Base-by-base conservation (phyloP, 2,888 invertebrate species). In the Alsophila aescularia region DNA sequence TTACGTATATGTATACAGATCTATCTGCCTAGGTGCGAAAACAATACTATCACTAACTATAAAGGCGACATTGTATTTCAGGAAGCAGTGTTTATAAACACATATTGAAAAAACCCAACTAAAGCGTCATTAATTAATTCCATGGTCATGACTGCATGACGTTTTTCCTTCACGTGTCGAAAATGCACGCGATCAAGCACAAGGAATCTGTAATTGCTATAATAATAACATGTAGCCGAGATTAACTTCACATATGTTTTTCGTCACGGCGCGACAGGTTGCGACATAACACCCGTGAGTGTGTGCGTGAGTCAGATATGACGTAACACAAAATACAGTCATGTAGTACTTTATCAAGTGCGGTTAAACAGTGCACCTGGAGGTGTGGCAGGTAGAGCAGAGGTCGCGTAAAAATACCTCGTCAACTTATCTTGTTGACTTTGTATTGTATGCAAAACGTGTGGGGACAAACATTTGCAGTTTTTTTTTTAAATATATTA, bases 371-470 rank as follows among this genome's bases (percentile, higher is more conserved):
- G 29, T 29, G 29, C n/a, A 29, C 9, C n/a, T 13, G 21, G 34
- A 43, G 34, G 43, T 34, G 43, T 34, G 43, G 43, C 34, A 21
- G 18, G 42, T 31, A 12, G 14, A 13, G 32, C 21, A 18, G 12
- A 31, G 32, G n/a, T 42, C 32, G 42, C 8, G n/a, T 31, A 42
- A n/a, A 31, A 31, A 29, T 29, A 29, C 29, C 14, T 41, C 12
- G 6, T 5, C 7, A 14, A 21, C 37, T 18, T 18, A 37, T 21
- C 18, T 29, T n/a, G 10, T 6, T 29, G 21, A 21, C 6, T n/a
- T n/a, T n/a, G 5, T n/a, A 29, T 10, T 9, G 2, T 29, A n/a
- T 9, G 21, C 21, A 21, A 5, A 5, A n/a, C n/a, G n/a, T n/a
- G n/a, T n/a, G n/a, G n/a, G n/a, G n/a, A n/a, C 18, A 18, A 18